Percentiles rank a stretch among this genome's conserved stretches.
Conservation (phyloP, 35 echinoderm and acorn worm species). For the Apostichopus japonicus region DNA sequence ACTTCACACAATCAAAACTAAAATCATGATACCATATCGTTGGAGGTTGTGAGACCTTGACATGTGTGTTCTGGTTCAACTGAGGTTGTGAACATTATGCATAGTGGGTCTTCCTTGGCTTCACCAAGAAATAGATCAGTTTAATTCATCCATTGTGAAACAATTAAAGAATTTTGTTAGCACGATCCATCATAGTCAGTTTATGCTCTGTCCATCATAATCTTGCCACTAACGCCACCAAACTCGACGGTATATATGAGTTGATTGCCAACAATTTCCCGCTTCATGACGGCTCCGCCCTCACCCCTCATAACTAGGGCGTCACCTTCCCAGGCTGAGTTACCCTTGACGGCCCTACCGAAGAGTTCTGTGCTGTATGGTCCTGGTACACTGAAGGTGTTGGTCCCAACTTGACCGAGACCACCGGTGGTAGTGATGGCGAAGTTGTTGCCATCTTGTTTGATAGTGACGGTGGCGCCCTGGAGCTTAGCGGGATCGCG, state of each 20-base stretch:
- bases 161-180: too few species aligned
- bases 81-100: too few species aligned
- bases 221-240: slow-evolving; percentile 25
- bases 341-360: slow-evolving; percentile 34
- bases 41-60: too few species aligned
- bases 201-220: background rate
- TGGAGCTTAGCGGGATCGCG: slow-evolving; percentile 30
- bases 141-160: too few species aligned
- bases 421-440: slow-evolving; percentile 56
- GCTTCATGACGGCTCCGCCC: slow-evolving; percentile 42
- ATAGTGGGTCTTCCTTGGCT: too few species aligned
- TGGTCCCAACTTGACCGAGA: slow-evolving; percentile 43
- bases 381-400: slow-evolving; percentile 51
- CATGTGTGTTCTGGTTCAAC: too few species aligned
- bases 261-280: slow-evolving; percentile 50
- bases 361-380: slow-evolving; percentile 55
- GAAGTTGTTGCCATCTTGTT: slow-evolving; percentile 74
- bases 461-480: slow-evolving; percentile 53
- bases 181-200: too few species aligned
- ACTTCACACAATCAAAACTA: too few species aligned
- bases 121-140: too few species aligned
- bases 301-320: slow-evolving; percentile 57
- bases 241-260: slow-evolving; percentile 51
- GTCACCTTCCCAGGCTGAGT: slow-evolving; percentile 60
- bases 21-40: too few species aligned